Percentiles rank a stretch among this genome's conserved stretches.
Conservation (phyloP, 1,140 invertebrate species). For the Vollenhovia emeryi region DNA sequence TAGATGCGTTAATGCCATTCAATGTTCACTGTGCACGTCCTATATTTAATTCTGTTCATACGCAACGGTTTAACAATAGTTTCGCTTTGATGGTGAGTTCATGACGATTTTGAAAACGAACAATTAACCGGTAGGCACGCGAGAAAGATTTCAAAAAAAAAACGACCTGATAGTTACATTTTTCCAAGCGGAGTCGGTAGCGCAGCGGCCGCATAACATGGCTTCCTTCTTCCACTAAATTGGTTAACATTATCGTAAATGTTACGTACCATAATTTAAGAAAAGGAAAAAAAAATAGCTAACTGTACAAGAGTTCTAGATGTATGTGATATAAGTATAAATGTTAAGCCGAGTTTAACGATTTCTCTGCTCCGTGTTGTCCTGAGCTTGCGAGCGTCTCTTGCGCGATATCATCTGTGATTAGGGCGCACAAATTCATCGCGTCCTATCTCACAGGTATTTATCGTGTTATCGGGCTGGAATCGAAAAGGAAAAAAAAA, state of each 20-base stretch:
- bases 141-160: not conserved
- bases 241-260: slow-evolving; percentile 65
- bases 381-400: slow-evolving; percentile 7
- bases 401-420: slow-evolving; percentile 36
- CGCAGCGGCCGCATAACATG: slow-evolving; percentile 56
- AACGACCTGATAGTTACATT: slow-evolving; percentile 7
- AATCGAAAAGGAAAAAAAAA: not conserved
- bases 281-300: slow-evolving; percentile 32
- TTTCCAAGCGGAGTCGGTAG: slow-evolving; percentile 18
- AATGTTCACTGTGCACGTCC: slow-evolving; percentile 32
- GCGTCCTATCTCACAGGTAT: slow-evolving; percentile 12
- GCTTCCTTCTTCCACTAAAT: slow-evolving; percentile 69
- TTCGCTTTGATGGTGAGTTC: not conserved
- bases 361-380: slow-evolving; percentile 59
- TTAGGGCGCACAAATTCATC: slow-evolving; percentile 37
- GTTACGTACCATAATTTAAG: slow-evolving; percentile 70
- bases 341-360: slow-evolving; percentile 49
- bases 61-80: slow-evolving; percentile 18
- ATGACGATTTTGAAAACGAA: slow-evolving; percentile 1
- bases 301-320: slow-evolving; percentile 69
- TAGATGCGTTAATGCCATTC: not conserved
- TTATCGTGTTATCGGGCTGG: not conserved
- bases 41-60: slow-evolving; percentile 44
- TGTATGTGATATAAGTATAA: slow-evolving; percentile 72
- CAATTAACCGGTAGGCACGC: not conserved